Conservation (phyloP, 2,797 vertebrate species). For the Gallinago solitaria region DNA sequence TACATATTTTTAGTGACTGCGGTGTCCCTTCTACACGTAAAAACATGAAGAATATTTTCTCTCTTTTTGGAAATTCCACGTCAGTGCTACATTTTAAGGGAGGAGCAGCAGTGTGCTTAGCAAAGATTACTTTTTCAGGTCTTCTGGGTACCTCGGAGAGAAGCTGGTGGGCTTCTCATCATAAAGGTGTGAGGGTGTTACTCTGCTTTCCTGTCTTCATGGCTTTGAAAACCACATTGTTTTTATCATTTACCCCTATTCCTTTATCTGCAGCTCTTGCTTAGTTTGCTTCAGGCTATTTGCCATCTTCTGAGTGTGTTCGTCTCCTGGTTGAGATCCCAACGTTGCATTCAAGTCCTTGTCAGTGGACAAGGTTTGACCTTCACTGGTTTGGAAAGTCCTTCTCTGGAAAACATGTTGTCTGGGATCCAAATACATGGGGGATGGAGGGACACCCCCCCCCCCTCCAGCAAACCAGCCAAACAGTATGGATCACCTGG, state of each 20-base stretch:
- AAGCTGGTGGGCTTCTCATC: neutral
- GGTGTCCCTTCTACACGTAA: neutral
- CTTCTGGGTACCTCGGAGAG: neutral
- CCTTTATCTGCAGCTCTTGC: neutral
- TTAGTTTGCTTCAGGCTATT: neutral
- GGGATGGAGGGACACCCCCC: neutral
- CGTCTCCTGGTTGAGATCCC: neutral
- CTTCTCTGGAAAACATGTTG: neutral
- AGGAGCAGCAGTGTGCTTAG: neutral
- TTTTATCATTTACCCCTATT: neutral
- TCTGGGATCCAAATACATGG: accelerated
- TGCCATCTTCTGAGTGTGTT: neutral
- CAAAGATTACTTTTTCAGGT: neutral
- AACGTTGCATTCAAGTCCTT: accelerated
- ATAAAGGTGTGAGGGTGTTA: too few species aligned
- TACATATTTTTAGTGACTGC: neutral
- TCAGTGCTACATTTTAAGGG: neutral
- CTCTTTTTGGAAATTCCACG: neutral
- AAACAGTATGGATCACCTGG: accelerated
- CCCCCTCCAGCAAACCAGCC: neutral
- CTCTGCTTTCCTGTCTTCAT: neutral
- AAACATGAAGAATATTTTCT: too few species aligned
- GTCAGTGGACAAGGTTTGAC: neutral
- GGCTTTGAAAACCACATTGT: neutral
- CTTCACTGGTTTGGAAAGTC: neutral